Percentiles rank a stretch among this genome's conserved stretches.
Evolutionary conservation across 2,888 invertebrate genomes (phyloP).

Genomic region (Sarcophaga subvicina): DNA sequence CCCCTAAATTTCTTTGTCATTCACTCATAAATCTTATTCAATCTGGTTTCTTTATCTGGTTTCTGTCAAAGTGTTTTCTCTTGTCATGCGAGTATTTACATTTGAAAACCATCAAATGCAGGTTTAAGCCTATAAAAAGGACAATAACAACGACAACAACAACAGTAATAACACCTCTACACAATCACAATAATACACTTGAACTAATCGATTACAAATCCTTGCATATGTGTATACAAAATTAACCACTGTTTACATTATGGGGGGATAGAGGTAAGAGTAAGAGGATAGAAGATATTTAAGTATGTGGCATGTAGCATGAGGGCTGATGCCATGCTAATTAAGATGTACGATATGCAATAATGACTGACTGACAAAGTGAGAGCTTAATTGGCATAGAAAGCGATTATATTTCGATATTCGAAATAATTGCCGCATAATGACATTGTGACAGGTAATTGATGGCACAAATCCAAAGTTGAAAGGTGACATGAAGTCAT

Average conservation of each 20-base stretch:
- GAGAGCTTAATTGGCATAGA: background rate
- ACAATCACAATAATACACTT: background rate
- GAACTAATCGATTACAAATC: constrained; percentile 1
- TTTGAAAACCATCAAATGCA: constrained; percentile 37
- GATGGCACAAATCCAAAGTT: background rate
- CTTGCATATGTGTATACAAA: background rate
- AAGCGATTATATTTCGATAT: constrained; percentile 39
- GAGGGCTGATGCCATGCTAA: constrained; percentile 1
- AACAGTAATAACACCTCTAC: background rate
- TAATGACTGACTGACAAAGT: constrained; percentile 16
- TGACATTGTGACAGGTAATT: background rate
- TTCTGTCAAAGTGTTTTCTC: background rate
- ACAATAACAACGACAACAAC: constrained; percentile 24
- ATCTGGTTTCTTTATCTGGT: background rate
- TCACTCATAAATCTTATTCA: background rate
- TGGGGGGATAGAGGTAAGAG: no score
- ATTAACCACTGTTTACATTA: background rate
- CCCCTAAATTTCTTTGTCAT: background rate
- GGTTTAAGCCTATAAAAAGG: constrained; percentile 28
- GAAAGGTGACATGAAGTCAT: background rate
- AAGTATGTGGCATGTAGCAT: no score
- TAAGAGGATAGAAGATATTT: no score
- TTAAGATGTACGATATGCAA: constrained; percentile 27
- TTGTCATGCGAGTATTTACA: background rate
- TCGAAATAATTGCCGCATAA: constrained; percentile 35